Conservation (phyloP, 2,113 vertebrate species). For the Lophura nycthemera region DNA sequence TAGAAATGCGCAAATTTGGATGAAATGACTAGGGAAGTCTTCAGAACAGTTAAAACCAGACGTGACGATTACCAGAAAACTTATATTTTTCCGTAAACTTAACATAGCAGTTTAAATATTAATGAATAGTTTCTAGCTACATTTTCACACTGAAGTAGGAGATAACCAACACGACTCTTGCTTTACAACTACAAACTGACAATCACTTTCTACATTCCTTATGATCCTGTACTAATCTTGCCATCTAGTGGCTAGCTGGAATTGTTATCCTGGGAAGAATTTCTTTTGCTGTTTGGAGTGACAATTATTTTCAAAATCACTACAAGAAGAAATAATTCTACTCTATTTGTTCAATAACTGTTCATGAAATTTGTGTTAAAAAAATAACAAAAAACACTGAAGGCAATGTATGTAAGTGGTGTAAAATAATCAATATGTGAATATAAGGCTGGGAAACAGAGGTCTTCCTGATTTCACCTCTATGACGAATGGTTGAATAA, state of each 20-base stretch:
- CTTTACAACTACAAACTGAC: background rate
- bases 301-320: background rate
- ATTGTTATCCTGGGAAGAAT: background rate
- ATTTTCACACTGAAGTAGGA: background rate
- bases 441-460: background rate
- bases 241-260: conserved; percentile 62
- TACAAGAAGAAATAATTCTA: background rate
- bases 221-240: conserved; percentile 20
- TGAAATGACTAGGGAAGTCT: background rate
- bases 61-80: background rate
- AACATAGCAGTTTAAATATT: background rate
- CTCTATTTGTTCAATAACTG: background rate
- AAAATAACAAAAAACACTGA: background rate
- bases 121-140: background rate
- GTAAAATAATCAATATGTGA: background rate
- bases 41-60: background rate
- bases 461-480: background rate
- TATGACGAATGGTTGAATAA: background rate
- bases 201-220: background rate
- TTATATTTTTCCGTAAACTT: background rate
- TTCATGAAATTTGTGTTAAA: background rate
- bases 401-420: background rate
- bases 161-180: rapidly evolving
- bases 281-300: background rate
- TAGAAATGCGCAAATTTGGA: background rate